Evolutionary conservation across 2,888 invertebrate genomes (phyloP).

Genomic region (Mythimna lalbum): DNA sequence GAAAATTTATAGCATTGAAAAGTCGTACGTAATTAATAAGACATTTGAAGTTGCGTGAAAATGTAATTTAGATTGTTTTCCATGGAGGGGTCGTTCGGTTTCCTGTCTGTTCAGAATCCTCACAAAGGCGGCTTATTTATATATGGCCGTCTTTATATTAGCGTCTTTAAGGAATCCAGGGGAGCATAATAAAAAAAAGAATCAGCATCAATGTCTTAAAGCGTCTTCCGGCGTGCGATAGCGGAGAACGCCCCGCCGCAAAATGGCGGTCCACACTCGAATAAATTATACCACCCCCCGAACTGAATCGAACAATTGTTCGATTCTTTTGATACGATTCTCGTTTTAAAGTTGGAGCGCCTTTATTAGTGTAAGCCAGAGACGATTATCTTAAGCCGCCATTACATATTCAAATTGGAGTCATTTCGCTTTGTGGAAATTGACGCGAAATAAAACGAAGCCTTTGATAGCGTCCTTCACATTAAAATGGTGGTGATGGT

Average conservation of each 20-base stretch:
- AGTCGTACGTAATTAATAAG: constrained; percentile 90
- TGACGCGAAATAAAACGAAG: constrained; percentile 90
- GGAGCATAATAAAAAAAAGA: constrained; percentile 90
- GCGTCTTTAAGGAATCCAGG: constrained; percentile 89
- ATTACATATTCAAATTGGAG: constrained; percentile 91
- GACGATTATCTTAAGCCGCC: constrained; percentile 90
- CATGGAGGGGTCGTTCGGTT: constrained; percentile 82
- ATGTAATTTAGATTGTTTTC: constrained; percentile 91
- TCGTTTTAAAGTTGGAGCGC: constrained; percentile 86
- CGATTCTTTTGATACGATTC: constrained; percentile 89
- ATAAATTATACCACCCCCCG: constrained; percentile 89
- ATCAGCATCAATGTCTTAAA: constrained; percentile 91
- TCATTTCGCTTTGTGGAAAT: constrained; percentile 90
- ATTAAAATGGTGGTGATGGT: constrained; percentile 81
- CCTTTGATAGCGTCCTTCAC: constrained; percentile 82
- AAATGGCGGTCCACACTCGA: constrained; percentile 90
- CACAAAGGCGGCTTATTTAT: constrained; percentile 89
- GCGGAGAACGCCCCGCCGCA: constrained; percentile 85
- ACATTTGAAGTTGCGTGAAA: constrained; percentile 91
- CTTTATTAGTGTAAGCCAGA: constrained; percentile 90
- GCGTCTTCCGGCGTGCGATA: constrained; percentile 87
- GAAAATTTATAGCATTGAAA: constrained; percentile 91
- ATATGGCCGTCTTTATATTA: constrained; percentile 90
- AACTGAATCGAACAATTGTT: constrained; percentile 87
- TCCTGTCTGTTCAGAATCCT: constrained; percentile 82